Base-by-base conservation (phyloP, 2,113 vertebrate genomes). In the Strix aluco region DNA sequence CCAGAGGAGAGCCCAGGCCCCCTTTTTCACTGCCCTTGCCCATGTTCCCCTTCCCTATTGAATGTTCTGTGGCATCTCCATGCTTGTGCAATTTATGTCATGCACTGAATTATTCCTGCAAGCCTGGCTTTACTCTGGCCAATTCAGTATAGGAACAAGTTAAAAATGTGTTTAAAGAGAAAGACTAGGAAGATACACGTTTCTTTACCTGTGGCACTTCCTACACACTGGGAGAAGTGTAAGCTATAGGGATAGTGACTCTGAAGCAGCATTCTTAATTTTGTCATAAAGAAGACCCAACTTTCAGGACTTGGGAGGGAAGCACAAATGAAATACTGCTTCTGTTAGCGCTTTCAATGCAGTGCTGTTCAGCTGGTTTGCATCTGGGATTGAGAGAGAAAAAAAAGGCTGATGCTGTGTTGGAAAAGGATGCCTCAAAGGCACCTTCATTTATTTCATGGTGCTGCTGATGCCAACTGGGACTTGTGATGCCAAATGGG, bases 21-120 rank as follows among this genome's bases (percentile, higher is more conserved):
- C 13, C 29, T n/a, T 61, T 70, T 79, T 59, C 30, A 42, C 49
- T 74, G 38, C 2, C n/a, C 32, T 74, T 57, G 38, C 22, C 47
- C 16, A 5, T 1, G 5, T 26, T 80, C 27, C 9, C 2, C 12
- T 44, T 83, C 61, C n/a, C 11, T 6, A 8, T 70, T 40, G 49
- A 81, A 40, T 44, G n/a, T 67, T 86, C 20, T 62, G 22, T 11
- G 1, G 5, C 5, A 2, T 90, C 70, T 36, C 72, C 10, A 3
- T 44, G 54, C 65, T 58, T 47, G 66, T 5, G 44, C n/a, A 36
- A n/a, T 78, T 91, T 80, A 30, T 79, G 44, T 79, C 27, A 7
- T 0, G 2, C 2, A 2, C 47, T 59, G n/a, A 69, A 30, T 62
- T 67, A n/a, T 27, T 6, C 47, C 63, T 55, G n/a, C 3, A 12